Conservation (phyloP, 2,113 vertebrate genomes). For the Tychaedon coryphoeus region DNA sequence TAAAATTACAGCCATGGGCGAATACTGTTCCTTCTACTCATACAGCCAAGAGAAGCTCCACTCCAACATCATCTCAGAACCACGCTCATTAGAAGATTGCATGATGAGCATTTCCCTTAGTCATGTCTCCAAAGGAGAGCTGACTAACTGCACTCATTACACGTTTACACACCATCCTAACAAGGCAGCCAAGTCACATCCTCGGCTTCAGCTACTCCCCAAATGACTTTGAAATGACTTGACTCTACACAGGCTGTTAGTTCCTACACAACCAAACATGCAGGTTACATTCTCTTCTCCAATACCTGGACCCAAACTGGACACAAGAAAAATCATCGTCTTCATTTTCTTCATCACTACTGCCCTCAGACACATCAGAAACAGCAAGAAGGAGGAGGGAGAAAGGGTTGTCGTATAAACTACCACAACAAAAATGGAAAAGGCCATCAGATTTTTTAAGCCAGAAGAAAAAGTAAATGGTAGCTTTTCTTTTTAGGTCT, state of each 20-base stretch:
- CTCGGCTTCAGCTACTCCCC: background rate
- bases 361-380: slow-evolving; percentile 92
- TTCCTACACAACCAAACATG: slow-evolving; percentile 67
- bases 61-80: background rate
- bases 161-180: background rate
- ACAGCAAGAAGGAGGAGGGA: slow-evolving; percentile 91
- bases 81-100: background rate
- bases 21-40: background rate
- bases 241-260: slow-evolving; percentile 60
- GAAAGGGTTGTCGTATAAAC: slow-evolving; percentile 84
- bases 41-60: background rate
- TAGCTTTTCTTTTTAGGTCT: background rate
- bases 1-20: background rate
- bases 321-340: slow-evolving; percentile 92
- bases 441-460: slow-evolving; percentile 57
- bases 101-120: background rate
- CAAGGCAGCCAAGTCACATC: background rate
- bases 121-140: background rate
- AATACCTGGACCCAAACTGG: slow-evolving; percentile 99
- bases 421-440: slow-evolving; percentile 74
- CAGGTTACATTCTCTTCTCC: slow-evolving; percentile 59
- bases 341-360: slow-evolving; percentile 87
- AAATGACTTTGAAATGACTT: background rate
- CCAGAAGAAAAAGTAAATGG: background rate
- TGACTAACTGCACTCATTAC: background rate